Evolutionary conservation across 2,113 vertebrate species (phyloP).

Genomic region (Gavia stellata): DNA sequence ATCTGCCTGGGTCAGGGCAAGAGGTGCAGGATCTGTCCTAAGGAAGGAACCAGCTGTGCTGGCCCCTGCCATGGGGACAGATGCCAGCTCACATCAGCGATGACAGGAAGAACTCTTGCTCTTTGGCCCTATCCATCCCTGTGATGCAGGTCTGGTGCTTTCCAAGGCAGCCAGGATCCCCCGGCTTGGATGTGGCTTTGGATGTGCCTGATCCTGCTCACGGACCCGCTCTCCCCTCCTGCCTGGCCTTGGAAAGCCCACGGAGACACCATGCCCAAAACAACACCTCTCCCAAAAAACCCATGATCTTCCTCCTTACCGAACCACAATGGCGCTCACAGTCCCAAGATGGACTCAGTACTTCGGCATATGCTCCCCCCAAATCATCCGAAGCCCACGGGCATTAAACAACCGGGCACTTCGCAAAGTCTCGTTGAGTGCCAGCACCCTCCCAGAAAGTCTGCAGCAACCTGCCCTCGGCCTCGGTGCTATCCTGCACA

Average conservation of each 20-base stretch:
- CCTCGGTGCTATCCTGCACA: neutral
- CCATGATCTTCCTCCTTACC: neutral
- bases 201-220: neutral
- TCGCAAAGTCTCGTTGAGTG: accelerated
- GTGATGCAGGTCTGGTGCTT: accelerated
- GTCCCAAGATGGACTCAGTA: accelerated
- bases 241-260: neutral
- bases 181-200: neutral
- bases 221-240: accelerated
- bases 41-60: neutral
- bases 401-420: accelerated
- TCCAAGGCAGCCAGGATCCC: neutral
- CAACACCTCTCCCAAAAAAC: neutral
- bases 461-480: neutral
- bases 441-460: neutral
- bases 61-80: neutral
- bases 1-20: neutral
- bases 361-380: accelerated
- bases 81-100: neutral
- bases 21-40: neutral
- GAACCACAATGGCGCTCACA: accelerated
- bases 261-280: accelerated
- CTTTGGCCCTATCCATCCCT: accelerated
- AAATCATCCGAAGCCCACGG: accelerated
- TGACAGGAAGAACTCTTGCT: neutral